Evolutionary conservation across 2,113 vertebrate genomes (phyloP).

Genomic region (Rhineura floridana): DNA sequence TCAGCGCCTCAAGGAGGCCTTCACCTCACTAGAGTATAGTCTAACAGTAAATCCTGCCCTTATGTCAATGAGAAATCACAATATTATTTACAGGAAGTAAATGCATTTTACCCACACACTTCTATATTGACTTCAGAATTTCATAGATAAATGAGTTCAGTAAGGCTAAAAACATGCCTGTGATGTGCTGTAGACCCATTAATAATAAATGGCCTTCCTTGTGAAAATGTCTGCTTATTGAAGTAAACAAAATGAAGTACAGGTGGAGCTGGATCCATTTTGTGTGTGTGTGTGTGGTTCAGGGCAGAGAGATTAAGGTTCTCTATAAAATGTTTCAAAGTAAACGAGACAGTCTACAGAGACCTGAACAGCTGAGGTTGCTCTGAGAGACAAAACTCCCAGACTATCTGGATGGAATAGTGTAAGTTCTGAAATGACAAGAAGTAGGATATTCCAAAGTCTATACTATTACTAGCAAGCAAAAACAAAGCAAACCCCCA

Average conservation of each 20-base stretch:
- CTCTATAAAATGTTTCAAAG: constrained; percentile 33
- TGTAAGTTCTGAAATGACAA: constrained; percentile 34
- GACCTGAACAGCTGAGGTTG: constrained; percentile 43
- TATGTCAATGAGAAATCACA: neutral
- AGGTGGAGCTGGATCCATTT: constrained; percentile 34
- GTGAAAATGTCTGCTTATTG: neutral
- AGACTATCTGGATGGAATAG: neutral
- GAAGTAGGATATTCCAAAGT: neutral
- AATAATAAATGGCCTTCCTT: constrained; percentile 8
- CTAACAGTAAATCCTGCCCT: too few species aligned
- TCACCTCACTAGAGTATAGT: neutral
- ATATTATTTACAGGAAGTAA: neutral
- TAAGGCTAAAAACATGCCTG: neutral
- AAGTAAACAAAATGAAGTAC: neutral
- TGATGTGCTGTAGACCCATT: constrained; percentile 10
- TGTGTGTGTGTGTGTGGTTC: neutral
- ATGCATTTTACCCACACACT: constrained; percentile 9
- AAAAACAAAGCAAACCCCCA: neutral
- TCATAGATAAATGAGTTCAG: neutral
- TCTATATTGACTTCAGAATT: neutral
- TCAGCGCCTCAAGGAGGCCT: too few species aligned
- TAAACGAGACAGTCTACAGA: constrained; percentile 18
- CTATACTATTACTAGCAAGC: neutral
- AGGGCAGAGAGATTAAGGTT: constrained; percentile 25
- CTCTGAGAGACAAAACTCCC: neutral